phyloP scores from a whole-genome alignment of 1,140 invertebrate genomes.

The Physella acuta region DNA sequence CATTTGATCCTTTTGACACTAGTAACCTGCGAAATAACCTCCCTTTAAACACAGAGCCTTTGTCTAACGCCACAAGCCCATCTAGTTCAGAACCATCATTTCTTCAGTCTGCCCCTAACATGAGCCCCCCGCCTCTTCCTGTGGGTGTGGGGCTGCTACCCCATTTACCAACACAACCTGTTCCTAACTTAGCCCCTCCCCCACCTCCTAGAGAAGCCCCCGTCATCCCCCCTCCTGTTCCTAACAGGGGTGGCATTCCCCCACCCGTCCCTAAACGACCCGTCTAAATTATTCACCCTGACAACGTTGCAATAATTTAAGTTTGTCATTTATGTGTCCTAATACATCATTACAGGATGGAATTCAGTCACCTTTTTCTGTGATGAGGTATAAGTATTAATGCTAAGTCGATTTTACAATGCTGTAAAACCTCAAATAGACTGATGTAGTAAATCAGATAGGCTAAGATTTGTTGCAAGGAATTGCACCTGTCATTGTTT shows the following conservation, averaged over 20 bases:
- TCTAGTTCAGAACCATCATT: not conserved
- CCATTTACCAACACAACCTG: constrained; percentile 22
- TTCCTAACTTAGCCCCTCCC: constrained; percentile 13
- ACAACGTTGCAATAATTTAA: too few relatives aligned
- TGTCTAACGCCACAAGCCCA: not conserved
- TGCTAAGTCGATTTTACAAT: too few relatives aligned
- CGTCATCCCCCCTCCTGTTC: constrained; percentile 17
- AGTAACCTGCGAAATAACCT: not conserved
- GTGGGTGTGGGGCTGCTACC: not conserved
- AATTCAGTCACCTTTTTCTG: too few relatives aligned
- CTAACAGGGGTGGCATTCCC: constrained; percentile 8
- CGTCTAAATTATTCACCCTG: too few relatives aligned
- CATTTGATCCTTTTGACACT: constrained; percentile 23
- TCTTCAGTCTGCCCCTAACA: constrained; percentile 17
- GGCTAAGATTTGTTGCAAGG: too few relatives aligned
- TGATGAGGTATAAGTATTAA: too few relatives aligned
- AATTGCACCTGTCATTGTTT: too few relatives aligned
- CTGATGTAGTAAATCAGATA: too few relatives aligned
- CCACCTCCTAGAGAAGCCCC: constrained; percentile 24
- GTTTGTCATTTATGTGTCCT: too few relatives aligned
- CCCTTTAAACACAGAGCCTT: too few relatives aligned
- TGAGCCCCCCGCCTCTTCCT: constrained; percentile 23
- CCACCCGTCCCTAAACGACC: constrained; percentile 39
- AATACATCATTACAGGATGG: too few relatives aligned
- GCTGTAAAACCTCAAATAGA: too few relatives aligned